Evolutionary conservation across 1,140 invertebrate species (phyloP).

Genomic region (Hetaerina americana): DNA sequence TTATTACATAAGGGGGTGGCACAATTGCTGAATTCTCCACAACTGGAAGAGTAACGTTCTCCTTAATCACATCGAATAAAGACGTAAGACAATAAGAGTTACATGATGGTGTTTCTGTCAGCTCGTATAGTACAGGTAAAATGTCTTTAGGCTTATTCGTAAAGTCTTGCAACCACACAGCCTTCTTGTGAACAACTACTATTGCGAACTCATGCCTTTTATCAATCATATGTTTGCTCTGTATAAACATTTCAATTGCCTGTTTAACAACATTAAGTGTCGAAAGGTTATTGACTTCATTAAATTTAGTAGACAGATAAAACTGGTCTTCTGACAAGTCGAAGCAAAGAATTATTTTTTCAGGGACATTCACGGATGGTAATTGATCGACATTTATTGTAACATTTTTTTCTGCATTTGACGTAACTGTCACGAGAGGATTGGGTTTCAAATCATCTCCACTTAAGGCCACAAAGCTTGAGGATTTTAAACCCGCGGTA

Average conservation of each 20-base stretch:
- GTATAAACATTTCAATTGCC: slow-evolving; percentile 47
- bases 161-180: slow-evolving; percentile 44
- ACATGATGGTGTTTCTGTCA: slow-evolving; percentile 35
- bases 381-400: slow-evolving; percentile 16
- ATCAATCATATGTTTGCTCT: slow-evolving; percentile 48
- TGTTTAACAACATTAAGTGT: slow-evolving; percentile 48
- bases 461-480: not conserved
- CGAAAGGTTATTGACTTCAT: slow-evolving; percentile 39
- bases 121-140: slow-evolving; percentile 37
- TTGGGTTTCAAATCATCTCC: not conserved
- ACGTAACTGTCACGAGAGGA: too few species aligned
- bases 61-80: slow-evolving; percentile 41
- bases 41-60: slow-evolving; percentile 34
- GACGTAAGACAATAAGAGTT: slow-evolving; percentile 41
- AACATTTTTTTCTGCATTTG: not conserved
- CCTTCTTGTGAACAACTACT: slow-evolving; percentile 39
- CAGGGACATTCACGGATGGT: slow-evolving; percentile 41
- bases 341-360: slow-evolving; percentile 48
- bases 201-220: slow-evolving; percentile 50
- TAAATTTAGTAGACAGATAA: slow-evolving; percentile 39
- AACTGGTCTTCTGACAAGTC: slow-evolving; percentile 48
- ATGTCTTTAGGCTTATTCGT: slow-evolving; percentile 46
- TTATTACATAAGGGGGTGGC: slow-evolving; percentile 41
- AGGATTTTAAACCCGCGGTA: not conserved
- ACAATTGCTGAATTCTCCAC: slow-evolving; percentile 30